Base-by-base conservation (phyloP, 2,888 invertebrate species). In the Pristionchus entomophagus region DNA sequence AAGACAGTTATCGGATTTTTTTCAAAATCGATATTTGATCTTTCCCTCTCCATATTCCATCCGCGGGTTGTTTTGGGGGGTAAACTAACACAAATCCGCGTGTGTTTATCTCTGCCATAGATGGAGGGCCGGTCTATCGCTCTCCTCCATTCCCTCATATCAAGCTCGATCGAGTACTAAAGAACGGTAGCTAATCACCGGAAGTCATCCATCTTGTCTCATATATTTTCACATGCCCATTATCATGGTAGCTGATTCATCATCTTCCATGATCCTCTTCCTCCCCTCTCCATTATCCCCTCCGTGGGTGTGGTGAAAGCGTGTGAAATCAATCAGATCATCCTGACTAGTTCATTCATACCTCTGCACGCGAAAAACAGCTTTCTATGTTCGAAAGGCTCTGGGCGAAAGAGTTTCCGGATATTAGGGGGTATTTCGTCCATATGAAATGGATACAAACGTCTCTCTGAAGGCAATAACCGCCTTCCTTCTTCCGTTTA, bases 281-380 rank as follows among this genome's bases (percentile, higher is more conserved):
- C n/a, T n/a, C n/a, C n/a, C n/a, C n/a, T n/a, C 19, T 65, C 14
- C 35, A 3, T 65, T 17, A 41, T 73, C 73, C 45, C 10, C 45
- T 19, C 73, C 41, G 73, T n/a, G 41, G 41, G 41, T 22, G 73
- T 38, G n/a, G 35, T 35, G 32, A 17, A 19, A 35, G 73, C n/a
- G n/a, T 73, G 73, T 26, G 73, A 73, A 45, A 73, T 73, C 73
- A 73, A 73, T 73, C 73, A 73, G 41, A 73, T 73, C 73, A 73
- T 41, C 41, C 17, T 73, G 73, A 73, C 73, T 45, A 73, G 45
- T 73, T 17, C 45, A 73, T 45, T 73, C 73, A 73, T 10, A 73
- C 41, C 73, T 17, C 45, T n/a, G 26, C 32, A 56, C 17, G n/a
- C 35, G 10, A 38, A 65, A 65, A 65, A 35, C 65, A 35, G 32